These are phyloP conservation scores for Drosophila tristis DNA, from an alignment of 1,140 invertebrate genomes.

Conservation along the genomic window DNA sequence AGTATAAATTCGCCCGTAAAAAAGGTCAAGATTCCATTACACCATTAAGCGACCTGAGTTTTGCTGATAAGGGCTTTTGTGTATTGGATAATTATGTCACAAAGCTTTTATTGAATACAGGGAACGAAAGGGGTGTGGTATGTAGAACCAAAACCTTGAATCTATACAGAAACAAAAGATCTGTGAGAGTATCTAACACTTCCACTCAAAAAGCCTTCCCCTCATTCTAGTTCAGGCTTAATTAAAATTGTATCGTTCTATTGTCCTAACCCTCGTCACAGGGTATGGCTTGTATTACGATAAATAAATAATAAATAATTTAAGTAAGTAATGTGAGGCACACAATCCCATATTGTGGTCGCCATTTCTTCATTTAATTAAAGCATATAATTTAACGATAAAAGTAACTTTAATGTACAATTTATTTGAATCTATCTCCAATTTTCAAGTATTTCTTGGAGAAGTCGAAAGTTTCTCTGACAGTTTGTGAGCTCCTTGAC, in stretches of 20 bases:
- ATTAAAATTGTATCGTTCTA: constrained; percentile 56
- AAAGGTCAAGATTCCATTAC: too few species aligned
- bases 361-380: constrained; percentile 43
- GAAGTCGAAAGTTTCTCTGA: constrained; percentile 25
- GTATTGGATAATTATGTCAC: too few species aligned
- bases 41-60: too few species aligned
- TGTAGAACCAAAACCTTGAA: too few species aligned
- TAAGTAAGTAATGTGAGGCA: constrained; percentile 18
- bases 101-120: too few species aligned
- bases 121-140: too few species aligned
- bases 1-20: too few species aligned
- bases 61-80: too few species aligned
- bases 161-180: too few species aligned
- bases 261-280: constrained; percentile 42
- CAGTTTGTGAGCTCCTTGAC: constrained; percentile 10
- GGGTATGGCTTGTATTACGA: constrained; percentile 4
- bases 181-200: too few species aligned
- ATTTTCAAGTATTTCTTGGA: too few species aligned
- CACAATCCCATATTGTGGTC: constrained; percentile 6
- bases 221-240: constrained; percentile 22
- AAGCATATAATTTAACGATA: neutral
- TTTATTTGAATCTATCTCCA: constrained; percentile 32
- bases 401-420: constrained; percentile 34
- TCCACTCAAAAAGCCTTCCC: too few species aligned
- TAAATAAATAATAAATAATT: neutral